phyloP scores from a whole-genome alignment of 2,113 vertebrate species.

The Syngnathoides biaculeatus region DNA sequence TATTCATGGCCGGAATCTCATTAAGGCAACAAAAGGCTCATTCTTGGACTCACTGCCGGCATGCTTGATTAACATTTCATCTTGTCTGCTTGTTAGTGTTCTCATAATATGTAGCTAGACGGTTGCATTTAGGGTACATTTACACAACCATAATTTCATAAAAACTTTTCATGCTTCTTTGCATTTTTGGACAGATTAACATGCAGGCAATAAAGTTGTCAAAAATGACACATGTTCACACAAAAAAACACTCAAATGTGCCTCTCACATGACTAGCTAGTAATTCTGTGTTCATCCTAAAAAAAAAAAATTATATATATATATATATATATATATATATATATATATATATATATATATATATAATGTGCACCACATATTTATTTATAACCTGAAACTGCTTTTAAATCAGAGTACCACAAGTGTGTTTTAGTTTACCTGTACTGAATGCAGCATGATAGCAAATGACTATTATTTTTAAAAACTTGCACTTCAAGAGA shows the following conservation, averaged over 20 bases:
- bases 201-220: neutral
- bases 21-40: constrained; percentile 52
- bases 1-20: constrained; percentile 31
- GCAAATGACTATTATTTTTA: too few species aligned
- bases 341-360: too few species aligned
- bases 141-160: neutral
- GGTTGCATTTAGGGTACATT: neutral
- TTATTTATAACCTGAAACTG: too few species aligned
- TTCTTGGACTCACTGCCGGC: constrained; percentile 19
- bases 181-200: neutral
- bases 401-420: too few species aligned
- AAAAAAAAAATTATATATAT: too few species aligned
- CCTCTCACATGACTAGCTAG: too few species aligned
- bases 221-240: neutral
- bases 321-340: too few species aligned
- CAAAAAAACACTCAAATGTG: neutral
- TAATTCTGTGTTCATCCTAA: too few species aligned
- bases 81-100: neutral
- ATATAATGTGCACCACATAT: too few species aligned
- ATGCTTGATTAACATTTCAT: constrained; percentile 4
- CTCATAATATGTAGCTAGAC: neutral
- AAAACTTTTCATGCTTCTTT: neutral
- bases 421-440: too few species aligned
- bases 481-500: too few species aligned
- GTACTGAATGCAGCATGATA: too few species aligned